A percentile compares a stretch with the other conserved stretches of the same genome.
Conservation (phyloP, 2,888 invertebrate genomes). For the Agrotis clavis region DNA sequence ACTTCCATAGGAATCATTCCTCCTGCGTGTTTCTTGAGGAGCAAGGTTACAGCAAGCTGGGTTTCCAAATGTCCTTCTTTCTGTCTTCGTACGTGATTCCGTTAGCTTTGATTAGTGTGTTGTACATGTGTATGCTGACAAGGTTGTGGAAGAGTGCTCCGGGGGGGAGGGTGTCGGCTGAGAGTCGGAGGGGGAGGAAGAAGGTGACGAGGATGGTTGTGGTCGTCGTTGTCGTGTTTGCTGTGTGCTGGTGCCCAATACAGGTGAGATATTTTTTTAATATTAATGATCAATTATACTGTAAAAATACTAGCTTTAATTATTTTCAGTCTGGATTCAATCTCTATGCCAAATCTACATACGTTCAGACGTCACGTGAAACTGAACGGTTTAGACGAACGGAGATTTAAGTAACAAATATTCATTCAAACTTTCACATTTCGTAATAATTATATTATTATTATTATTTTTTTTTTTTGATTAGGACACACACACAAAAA, state of each 20-base stretch:
- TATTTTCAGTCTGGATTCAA: no score
- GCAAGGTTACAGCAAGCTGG: conserved; percentile 91
- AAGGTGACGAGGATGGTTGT: conserved; percentile 98
- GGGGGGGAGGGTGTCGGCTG: conserved; percentile 95
- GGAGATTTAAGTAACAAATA: no score
- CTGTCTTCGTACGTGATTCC: conserved; percentile 97
- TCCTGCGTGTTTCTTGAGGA: conserved; percentile 93
- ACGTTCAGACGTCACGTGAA: no score
- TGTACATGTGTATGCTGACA: conserved; percentile 97
- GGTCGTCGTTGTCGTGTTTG: conserved; percentile 97
- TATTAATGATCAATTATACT: no score
- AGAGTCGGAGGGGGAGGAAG: conserved; percentile 95
- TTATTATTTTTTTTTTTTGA: no score
- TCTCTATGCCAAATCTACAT: no score
- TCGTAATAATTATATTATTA: no score
- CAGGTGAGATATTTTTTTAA: no score
- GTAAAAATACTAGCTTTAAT: no score
- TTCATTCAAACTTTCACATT: no score
- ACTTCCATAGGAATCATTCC: conserved; percentile 92
- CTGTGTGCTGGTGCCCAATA: conserved; percentile 98
- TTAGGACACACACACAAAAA: no score
- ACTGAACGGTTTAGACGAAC: no score
- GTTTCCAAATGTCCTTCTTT: conserved; percentile 95
- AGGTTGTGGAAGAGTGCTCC: conserved; percentile 96
- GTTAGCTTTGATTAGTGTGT: conserved; percentile 95